Base-by-base conservation (phyloP, 1,140 invertebrate species). In the Elymnias hypermnestra region DNA sequence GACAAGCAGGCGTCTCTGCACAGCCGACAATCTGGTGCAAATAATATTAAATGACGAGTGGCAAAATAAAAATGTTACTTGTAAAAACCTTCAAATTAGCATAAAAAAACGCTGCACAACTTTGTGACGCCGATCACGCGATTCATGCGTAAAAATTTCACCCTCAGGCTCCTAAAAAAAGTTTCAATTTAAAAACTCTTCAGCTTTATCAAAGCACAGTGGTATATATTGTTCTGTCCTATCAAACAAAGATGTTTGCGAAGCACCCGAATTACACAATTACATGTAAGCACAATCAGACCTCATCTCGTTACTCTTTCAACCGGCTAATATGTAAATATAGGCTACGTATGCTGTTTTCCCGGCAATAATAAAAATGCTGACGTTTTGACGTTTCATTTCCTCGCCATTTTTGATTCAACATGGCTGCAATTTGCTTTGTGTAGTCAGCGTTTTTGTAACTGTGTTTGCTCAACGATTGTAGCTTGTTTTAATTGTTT, bases 381-480 rank as follows among this genome's bases (percentile, higher is more conserved):
- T 71, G 67, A 71, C 58, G 49, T 51, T 60, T 53, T 58, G 48
- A 62, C 51, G 53, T 55, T 63, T 54, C 58, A 56, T 35, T 58
- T 55, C 51, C 63, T 13, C 61, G 57, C 67, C 58, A 71, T 71
- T 71, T 71, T 71, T 68, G 58, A 48, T 63, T 31, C 57, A 57
- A 58, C 41, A 59, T 63, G 55, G 61, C 60, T 68, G 64, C 61
- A 60, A 64, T 64, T 67, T 57, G 49, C 55, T 62, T 56, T 51
- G 55, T 60, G 61, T 51, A 54, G 63, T 70, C 67, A 67, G 67
- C 67, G 26, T 62, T 71, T 65, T 58, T 40, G 44, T 48, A 28
- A 5, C 35, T 57, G 50, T 61, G 51, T 69, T 72, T 66, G 56
- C 42, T 55, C 44, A 54, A 31, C 44, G 51, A 52, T 51, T 51